Evolutionary conservation across 1,140 invertebrate species (phyloP).

Genomic region (Portunus trituberculatus): DNA sequence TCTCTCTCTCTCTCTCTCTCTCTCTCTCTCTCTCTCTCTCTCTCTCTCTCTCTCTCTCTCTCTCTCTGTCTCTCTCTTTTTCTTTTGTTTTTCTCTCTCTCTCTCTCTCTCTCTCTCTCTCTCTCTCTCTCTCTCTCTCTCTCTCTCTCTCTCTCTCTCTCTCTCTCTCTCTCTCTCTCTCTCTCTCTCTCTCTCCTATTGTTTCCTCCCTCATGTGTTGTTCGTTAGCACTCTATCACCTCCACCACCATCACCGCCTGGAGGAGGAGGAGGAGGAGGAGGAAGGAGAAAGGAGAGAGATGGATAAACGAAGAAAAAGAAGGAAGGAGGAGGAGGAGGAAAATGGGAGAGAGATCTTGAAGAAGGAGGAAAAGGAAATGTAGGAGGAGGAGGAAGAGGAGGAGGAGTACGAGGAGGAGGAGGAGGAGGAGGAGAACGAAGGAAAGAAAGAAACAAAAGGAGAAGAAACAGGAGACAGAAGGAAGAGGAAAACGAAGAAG

Average conservation of each 20-base stretch:
- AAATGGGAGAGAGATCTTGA: neutral
- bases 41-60: neutral
- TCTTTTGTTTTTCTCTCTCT: neutral
- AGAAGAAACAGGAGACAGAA: neutral
- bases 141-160: neutral
- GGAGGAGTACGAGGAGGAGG: neutral
- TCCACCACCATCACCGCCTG: neutral
- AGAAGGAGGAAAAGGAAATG: neutral
- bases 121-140: neutral
- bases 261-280: neutral
- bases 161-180: neutral
- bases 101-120: neutral
- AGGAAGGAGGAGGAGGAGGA: neutral
- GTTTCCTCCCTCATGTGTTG: no score
- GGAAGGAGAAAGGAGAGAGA: neutral
- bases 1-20: neutral
- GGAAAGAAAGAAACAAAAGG: no score
- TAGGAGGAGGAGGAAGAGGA: neutral
- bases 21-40: neutral
- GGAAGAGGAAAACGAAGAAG: neutral
- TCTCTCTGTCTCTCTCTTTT: neutral
- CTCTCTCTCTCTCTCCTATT: neutral
- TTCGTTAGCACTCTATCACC: neutral
- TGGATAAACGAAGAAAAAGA: neutral
- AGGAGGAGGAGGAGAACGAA: neutral